Conservation (phyloP, 2,888 invertebrate genomes). For the Drosophila neonasuta region DNA sequence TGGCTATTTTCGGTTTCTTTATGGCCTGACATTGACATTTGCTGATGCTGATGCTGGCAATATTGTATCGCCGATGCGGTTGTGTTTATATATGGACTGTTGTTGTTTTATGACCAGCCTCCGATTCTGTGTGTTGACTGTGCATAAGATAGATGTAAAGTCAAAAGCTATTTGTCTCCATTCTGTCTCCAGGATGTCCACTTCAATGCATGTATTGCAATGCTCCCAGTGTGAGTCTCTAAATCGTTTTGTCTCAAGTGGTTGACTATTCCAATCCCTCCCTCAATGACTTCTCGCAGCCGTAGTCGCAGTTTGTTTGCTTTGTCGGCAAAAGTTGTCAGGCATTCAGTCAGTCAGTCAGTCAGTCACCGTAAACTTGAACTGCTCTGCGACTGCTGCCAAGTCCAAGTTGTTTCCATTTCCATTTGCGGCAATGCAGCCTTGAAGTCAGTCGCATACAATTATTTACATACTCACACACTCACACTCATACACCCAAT, state of each 20-base stretch:
- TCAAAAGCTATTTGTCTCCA: conserved; percentile 53
- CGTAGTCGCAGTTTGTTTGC: conserved; percentile 22
- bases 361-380: conserved; percentile 64
- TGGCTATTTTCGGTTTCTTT: conserved; percentile 51
- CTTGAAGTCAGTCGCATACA: conserved; percentile 55
- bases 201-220: conserved; percentile 42
- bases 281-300: not conserved
- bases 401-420: conserved; percentile 63
- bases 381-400: conserved; percentile 58
- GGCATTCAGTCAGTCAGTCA: conserved; percentile 38
- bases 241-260: conserved; percentile 65
- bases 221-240: conserved; percentile 21
- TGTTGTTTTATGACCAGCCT: conserved; percentile 33
- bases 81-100: conserved; percentile 25
- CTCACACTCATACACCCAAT: not conserved
- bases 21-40: conserved; percentile 78
- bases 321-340: conserved; percentile 64
- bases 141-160: conserved; percentile 6
- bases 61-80: conserved; percentile 26
- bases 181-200: conserved; percentile 64
- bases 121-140: conserved; percentile 31
- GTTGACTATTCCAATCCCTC: not conserved
- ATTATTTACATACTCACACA: conserved; percentile 45
- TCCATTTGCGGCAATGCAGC: conserved; percentile 58
- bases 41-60: conserved; percentile 56